phyloP scores from a whole-genome alignment of 2,888 invertebrate genomes.

The Dolichomitus sp. region DNA sequence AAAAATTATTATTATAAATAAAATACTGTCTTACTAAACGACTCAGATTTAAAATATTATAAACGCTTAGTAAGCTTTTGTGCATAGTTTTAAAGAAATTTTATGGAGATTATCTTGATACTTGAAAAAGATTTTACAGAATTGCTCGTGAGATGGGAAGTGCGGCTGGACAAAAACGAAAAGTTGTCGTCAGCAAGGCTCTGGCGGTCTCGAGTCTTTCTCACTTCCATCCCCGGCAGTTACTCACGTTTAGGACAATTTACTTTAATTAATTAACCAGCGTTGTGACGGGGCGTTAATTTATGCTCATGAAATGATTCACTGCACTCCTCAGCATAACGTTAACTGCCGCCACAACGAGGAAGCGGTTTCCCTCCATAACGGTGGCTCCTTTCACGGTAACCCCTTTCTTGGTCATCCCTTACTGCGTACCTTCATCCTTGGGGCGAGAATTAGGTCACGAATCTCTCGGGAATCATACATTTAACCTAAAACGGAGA shows the following conservation, averaged over 20 bases:
- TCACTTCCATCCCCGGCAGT: slow-evolving; percentile 76
- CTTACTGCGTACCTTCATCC: slow-evolving; percentile 10
- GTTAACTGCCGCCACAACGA: slow-evolving; percentile 23
- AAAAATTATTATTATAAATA: neutral
- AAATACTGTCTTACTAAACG: neutral
- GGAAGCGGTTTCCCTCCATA: slow-evolving; percentile 35
- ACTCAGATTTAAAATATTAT: neutral
- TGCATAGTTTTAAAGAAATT: neutral
- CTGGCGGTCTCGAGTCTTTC: slow-evolving; percentile 49
- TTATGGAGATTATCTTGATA: neutral
- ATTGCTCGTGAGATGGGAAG: slow-evolving; percentile 5
- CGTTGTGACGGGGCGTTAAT: slow-evolving; percentile 82
- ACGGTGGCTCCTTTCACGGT: slow-evolving; percentile 30
- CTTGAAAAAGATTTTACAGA: slow-evolving; percentile 15
- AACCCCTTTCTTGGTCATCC: slow-evolving; percentile 21
- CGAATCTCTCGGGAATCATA: slow-evolving; percentile 5
- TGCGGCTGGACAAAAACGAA: slow-evolving; percentile 11
- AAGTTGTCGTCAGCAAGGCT: slow-evolving; percentile 18
- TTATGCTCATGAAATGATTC: slow-evolving; percentile 84
- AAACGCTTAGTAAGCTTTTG: neutral
- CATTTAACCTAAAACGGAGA: neutral
- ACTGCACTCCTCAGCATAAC: slow-evolving; percentile 72
- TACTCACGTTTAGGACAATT: slow-evolving; percentile 84
- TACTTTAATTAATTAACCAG: slow-evolving; percentile 84
- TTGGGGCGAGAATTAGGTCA: neutral